Evolutionary conservation across 2,113 vertebrate genomes (phyloP), one percentile per base, ranked within the genome.

Genomic region (Scomber colias): DNA sequence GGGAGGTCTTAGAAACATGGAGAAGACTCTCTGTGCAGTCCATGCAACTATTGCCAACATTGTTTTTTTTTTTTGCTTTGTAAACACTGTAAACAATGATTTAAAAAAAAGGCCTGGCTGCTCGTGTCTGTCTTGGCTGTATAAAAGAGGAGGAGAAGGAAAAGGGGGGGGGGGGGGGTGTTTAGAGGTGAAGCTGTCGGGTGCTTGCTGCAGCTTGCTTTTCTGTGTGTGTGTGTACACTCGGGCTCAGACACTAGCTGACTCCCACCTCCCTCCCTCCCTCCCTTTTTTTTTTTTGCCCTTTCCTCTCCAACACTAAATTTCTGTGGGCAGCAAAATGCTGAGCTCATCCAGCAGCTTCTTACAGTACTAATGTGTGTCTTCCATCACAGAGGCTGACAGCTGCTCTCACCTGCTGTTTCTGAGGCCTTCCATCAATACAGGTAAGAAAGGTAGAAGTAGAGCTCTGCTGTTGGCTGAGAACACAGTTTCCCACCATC

Each of bases 291-390:
- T 63, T 48, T 59, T 71, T 62, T 54, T 27, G 63, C 53, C 45
- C 68, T 65, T 31, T 40, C 55, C 59, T 72, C 61, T 71, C 64
- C 55, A 57, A 69, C 51, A 55, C 82, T 44, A 72, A 13, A 59
- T 56, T 51, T 86, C 56, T 71, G 71, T 66, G 60, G 68, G 76
- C 50, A 61, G 66, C 61, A 83, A n/a, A 83, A 59, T 54, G 51
- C 66, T 77, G 81, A 84, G 77, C 73, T 83, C 75, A 80, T 75
- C 70, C 71, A 72, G 59, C 53, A 78, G 69, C 72, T 79, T 54
- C 71, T 73, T 21, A 46, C 35, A 78, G 62, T 59, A 49, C 35
- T 69, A 77, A 67, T 48, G 53, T 60, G 48, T 64, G 51, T 55
- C 10, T 63, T 71, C n/a, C 53, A 15, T 50, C n/a, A 11, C 2